Base-by-base conservation (phyloP, 2,113 vertebrate species). In the Cheirogaleus medius region DNA sequence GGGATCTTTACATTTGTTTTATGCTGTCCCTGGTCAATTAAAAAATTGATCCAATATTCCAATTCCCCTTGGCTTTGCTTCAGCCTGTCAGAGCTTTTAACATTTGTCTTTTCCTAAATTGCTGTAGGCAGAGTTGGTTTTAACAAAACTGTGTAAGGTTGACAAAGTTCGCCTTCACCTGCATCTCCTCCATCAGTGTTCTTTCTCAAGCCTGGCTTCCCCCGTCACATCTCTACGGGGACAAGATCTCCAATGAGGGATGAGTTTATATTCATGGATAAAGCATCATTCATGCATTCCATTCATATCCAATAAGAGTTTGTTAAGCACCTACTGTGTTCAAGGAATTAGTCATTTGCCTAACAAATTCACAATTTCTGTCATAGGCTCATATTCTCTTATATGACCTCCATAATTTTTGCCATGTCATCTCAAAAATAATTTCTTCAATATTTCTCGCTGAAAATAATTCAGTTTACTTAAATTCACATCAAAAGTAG, bases 1-100 rank as follows among this genome's bases (percentile, higher is more conserved):
- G 20, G 29, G 64, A 80, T 94, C 77, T 94, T 96, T 96, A 56
- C 27, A 68, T 93, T 91, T 93, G 83, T 87, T 97, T 94, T 96
- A 81, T 96, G 39, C 63, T 89, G 8, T 21, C 77, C 39, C 23
- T 6, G 20, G 86, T 95, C 82, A 93, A 76, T 97, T 95, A 92
- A 95, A 95, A 96, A 63, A 95, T 77, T 92, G 93, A 90, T 94
- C 86, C 64, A 68, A 20, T 87, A 96, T 95, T 44, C 60, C 32
- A 78, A 1, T 91, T 93, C 64, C 52, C 60, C 15, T 82, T 82
- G 90, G n/a, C 66, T 96, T 94, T 93, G 86, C n/a, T 87, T 94
- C 69, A 95, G 56, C 58, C 37, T 93, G 25, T 91, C 87, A 93
- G 52, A 87, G 42, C 73, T 87, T 90, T 82, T 97, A 90, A 94